Conservation (phyloP, 2,113 vertebrate genomes). For the Ifrita kowaldi region DNA sequence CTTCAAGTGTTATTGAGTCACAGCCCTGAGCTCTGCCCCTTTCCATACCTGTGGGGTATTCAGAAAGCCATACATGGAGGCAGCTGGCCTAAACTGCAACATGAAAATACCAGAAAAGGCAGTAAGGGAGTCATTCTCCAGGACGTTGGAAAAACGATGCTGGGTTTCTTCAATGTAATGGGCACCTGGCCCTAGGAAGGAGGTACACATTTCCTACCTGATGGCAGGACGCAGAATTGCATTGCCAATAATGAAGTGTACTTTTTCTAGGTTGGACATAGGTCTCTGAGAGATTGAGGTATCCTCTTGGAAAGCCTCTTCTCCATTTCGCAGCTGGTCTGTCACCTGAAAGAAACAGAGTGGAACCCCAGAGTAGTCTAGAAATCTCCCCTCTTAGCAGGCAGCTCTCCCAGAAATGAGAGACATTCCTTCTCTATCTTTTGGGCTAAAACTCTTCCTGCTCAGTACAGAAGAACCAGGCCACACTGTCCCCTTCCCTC, state of each 20-base stretch:
- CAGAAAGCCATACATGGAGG: background rate
- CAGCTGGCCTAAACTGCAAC: background rate
- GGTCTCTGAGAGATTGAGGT: conserved; percentile 77
- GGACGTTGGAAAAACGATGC: background rate
- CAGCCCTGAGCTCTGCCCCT: background rate
- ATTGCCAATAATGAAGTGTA: conserved; percentile 87
- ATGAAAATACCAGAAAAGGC: background rate
- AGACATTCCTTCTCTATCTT: background rate
- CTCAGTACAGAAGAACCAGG: background rate
- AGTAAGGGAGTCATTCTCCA: background rate
- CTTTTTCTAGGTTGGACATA: conserved; percentile 89
- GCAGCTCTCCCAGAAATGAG: background rate
- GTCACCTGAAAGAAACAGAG: conserved; percentile 62
- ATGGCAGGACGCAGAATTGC: conserved; percentile 85
- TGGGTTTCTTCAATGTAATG: background rate
- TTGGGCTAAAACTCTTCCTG: background rate
- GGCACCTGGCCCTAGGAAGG: background rate
- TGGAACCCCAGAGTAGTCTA: background rate
- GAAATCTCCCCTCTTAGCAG: background rate
- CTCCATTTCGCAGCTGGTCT: conserved; percentile 69
- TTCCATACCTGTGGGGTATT: background rate
- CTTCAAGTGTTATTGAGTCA: background rate
- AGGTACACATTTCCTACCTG: conserved; percentile 73
- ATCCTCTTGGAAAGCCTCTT: conserved; percentile 71
- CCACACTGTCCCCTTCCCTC: background rate